Evolutionary conservation across 2,888 invertebrate genomes (phyloP).

Genomic region (Brenthis ino): DNA sequence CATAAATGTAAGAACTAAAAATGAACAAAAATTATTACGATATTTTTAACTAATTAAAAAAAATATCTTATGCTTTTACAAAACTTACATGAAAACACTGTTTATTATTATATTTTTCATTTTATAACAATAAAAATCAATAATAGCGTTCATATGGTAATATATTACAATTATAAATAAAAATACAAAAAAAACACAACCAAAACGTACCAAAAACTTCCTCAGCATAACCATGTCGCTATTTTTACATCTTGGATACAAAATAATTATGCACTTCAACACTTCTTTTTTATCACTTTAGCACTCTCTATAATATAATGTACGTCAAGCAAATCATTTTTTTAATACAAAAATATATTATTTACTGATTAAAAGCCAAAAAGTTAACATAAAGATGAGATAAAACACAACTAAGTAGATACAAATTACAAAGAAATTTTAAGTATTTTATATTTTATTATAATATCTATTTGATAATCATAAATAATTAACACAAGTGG

Average conservation of each 20-base stretch:
- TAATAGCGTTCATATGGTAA: not conserved
- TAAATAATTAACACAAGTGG: too few relatives aligned
- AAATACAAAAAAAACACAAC: slow-evolving; percentile 28
- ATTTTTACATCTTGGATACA: slow-evolving; percentile 55
- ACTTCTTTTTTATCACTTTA: slow-evolving; percentile 13
- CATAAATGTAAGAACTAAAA: too few relatives aligned
- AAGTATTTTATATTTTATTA: too few relatives aligned
- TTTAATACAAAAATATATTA: not conserved
- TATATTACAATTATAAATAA: slow-evolving; percentile 3
- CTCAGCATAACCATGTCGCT: slow-evolving; percentile 67
- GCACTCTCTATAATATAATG: not conserved
- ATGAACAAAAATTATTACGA: too few relatives aligned
- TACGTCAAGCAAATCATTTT: not conserved
- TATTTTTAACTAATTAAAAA: too few relatives aligned
- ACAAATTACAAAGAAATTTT: too few relatives aligned
- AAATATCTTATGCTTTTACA: too few relatives aligned
- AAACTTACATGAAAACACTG: too few relatives aligned
- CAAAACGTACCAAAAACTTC: slow-evolving; percentile 63
- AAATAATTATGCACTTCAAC: slow-evolving; percentile 13
- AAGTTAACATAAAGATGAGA: not conserved
- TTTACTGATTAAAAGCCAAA: not conserved
- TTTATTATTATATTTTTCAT: too few relatives aligned
- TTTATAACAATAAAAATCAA: too few relatives aligned
- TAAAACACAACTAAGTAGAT: too few relatives aligned
- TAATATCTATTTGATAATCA: too few relatives aligned